Evolutionary conservation across 2,797 vertebrate species (phyloP), one percentile per base, ranked within the genome.

Genomic region (Sciurus vulgaris): DNA sequence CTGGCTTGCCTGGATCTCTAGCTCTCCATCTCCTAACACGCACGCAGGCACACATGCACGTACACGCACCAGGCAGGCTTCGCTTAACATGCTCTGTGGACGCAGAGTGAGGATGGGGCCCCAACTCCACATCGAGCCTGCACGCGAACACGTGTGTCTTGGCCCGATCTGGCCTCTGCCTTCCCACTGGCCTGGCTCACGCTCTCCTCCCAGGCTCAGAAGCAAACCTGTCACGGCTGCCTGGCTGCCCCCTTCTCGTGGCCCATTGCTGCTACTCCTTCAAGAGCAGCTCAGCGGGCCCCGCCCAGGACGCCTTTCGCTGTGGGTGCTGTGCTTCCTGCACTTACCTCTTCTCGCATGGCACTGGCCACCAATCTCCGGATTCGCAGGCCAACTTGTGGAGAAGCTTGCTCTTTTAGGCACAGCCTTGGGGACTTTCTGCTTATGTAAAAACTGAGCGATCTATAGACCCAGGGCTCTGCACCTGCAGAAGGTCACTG

Each of bases 381-480:
- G 20, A 79, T 1, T 0, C 67, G 74, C 54, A 59, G 87, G 78
- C 44, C 28, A 73, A 15, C 38, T 13, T 9, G 11, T 2, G 4
- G 61, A 59, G 76, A 4, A 28, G 33, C 26, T 14, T n/a, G 54
- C 38, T 84, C 83, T 67, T 81, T 35, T 65, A 24, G 72, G 67
- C 47, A 22, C 0, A 2, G 79, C 94, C 79, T 86, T 14, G 11
- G 59, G 83, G 76, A 51, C 26, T 56, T 69, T 47, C 74, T 76
- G 82, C 63, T 78, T 89, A 89, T 33, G 74, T 65, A 51, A 93
- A 69, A 94, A 30, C 44, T 30, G 26, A 76, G 59, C 47, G 35
- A 70, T 95, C 94, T 59, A 51, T 0, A 86, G 89, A 89, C 82
- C 86, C 28, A 81, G 89, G 59, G 59, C 83, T 76, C 76, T 56